Percentiles rank a stretch among this genome's conserved stretches.
These are phyloP conservation scores for Leptodactylus fallax DNA, from an alignment of 2,797 vertebrate genomes.

Conservation along the genomic window DNA sequence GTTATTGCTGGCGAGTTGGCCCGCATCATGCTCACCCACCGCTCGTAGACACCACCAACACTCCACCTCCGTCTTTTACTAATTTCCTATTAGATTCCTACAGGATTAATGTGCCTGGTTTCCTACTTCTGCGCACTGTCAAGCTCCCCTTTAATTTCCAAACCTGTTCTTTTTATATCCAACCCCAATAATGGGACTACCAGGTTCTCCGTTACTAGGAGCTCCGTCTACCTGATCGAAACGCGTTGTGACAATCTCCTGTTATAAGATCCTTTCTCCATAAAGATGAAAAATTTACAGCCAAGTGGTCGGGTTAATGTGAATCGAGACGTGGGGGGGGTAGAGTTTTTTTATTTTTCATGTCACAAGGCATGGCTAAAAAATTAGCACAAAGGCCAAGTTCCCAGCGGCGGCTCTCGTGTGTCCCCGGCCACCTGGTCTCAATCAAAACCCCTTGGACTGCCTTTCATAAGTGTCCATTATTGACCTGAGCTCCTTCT, in stretches of 20 bases:
- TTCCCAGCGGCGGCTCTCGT: not conserved
- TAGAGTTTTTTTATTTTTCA: constrained; percentile 12
- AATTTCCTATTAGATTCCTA: constrained; percentile 56
- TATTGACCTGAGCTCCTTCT: constrained; percentile 66
- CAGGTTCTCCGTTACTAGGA: constrained; percentile 6
- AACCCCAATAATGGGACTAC: constrained; percentile 35
- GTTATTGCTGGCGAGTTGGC: constrained; percentile 27
- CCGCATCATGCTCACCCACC: not conserved
- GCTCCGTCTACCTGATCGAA: not conserved
- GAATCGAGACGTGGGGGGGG: not conserved
- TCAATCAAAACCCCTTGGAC: constrained; percentile 68
- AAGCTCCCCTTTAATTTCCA: not conserved
- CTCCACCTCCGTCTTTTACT: not conserved
- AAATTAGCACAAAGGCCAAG: constrained; percentile 21
- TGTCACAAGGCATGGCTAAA: constrained; percentile 21
- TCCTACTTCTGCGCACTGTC: constrained; percentile 13
- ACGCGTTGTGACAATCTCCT: not conserved
- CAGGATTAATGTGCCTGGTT: constrained; percentile 45
- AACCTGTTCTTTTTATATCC: constrained; percentile 30
- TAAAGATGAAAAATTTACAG: constrained; percentile 47
- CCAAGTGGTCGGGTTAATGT: not conserved
- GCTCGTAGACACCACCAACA: not conserved
- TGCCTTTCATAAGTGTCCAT: constrained; percentile 68
- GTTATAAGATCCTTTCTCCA: constrained; percentile 25
- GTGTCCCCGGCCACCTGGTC: constrained; percentile 68